phyloP scores from a whole-genome alignment of 2,113 vertebrate genomes.

The Cyprinodon variegatus region DNA sequence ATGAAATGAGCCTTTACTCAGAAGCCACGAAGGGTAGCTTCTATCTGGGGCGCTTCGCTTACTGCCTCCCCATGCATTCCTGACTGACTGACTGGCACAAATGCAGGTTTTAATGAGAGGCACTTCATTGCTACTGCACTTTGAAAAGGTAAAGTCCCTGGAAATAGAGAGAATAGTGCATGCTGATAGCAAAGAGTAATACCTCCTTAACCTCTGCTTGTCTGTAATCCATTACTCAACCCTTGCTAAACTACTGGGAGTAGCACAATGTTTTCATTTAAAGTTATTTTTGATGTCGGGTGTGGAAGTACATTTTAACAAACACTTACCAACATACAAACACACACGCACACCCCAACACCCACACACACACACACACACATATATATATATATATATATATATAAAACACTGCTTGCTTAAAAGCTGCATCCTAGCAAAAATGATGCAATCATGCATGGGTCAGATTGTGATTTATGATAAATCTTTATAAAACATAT shows the following conservation, averaged over 20 bases:
- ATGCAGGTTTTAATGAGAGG: constrained; percentile 71
- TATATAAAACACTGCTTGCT: no score
- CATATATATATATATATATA: no score
- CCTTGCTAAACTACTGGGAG: constrained; percentile 12
- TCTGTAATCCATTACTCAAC: constrained; percentile 44
- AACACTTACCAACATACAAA: neutral
- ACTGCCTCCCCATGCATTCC: constrained; percentile 48
- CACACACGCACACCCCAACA: no score
- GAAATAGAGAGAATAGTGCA: constrained; percentile 59
- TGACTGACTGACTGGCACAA: constrained; percentile 68
- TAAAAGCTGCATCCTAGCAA: no score
- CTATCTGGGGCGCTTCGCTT: constrained; percentile 54
- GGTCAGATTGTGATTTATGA: neutral
- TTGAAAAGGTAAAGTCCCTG: constrained; percentile 59
- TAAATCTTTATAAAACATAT: neutral
- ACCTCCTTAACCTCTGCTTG: constrained; percentile 15
- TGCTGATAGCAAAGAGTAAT: constrained; percentile 35
- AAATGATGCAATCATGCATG: neutral
- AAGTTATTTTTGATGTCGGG: neutral
- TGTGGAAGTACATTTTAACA: neutral
- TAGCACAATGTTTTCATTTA: constrained; percentile 26
- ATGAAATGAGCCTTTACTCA: constrained; percentile 78
- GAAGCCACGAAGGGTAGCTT: constrained; percentile 58
- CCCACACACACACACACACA: no score
- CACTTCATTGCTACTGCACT: constrained; percentile 68